Conservation (phyloP, 1,140 invertebrate genomes). For the Drosophila pachea region DNA sequence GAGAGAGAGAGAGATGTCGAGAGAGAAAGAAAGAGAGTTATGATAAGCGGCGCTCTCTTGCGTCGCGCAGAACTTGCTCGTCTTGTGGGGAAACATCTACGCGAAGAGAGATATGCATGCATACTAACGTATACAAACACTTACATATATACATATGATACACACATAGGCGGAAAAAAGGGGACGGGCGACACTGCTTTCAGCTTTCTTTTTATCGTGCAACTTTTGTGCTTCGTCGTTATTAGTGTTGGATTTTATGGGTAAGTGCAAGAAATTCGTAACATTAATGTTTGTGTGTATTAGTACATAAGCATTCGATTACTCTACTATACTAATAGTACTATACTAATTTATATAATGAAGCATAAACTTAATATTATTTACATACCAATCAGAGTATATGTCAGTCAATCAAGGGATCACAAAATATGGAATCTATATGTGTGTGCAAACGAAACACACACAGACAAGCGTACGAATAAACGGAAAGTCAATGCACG, state of each 20-base stretch:
- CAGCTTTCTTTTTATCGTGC: conserved; percentile 73
- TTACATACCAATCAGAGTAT: too few relatives aligned
- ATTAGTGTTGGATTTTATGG: conserved; percentile 24
- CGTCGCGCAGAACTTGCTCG: conserved; percentile 68
- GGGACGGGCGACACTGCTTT: conserved; percentile 50
- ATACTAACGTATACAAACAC: background rate
- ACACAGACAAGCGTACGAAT: conserved; percentile 20
- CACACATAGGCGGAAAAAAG: conserved; percentile 12
- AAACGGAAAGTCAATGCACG: conserved; percentile 75
- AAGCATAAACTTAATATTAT: too few relatives aligned
- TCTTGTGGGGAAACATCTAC: conserved; percentile 68
- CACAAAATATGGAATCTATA: background rate
- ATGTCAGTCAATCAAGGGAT: too few relatives aligned
- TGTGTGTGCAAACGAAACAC: background rate
- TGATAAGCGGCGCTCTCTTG: conserved; percentile 44
- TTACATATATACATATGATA: background rate
- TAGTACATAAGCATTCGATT: background rate
- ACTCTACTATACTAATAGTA: too few relatives aligned
- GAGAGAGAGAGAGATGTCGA: conserved; percentile 26
- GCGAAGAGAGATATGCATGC: conserved; percentile 2
- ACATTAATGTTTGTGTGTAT: conserved; percentile 13
- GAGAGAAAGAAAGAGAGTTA: conserved; percentile 17
- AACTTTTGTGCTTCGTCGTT: conserved; percentile 54
- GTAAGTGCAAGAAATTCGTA: conserved; percentile 67
- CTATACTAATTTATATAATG: too few relatives aligned